Evolutionary conservation across 2,113 vertebrate genomes (phyloP).

Genomic region (Eolophus roseicapilla): DNA sequence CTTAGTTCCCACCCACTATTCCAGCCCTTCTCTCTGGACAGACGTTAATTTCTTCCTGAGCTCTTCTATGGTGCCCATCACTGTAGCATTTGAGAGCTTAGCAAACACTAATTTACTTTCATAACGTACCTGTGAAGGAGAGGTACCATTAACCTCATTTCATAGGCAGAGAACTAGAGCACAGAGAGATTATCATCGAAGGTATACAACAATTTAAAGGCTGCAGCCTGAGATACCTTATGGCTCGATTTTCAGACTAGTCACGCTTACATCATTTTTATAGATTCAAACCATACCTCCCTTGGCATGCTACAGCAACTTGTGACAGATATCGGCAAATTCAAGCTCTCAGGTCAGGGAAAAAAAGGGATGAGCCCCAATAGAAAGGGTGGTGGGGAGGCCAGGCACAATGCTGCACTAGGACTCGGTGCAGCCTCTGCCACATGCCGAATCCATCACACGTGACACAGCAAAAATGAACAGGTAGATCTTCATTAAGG

Average conservation of each 20-base stretch:
- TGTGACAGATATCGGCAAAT: neutral
- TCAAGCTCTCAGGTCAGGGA: neutral
- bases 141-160: neutral
- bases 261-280: neutral
- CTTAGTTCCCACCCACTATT: neutral
- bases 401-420: neutral
- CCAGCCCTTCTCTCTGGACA: neutral
- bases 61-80: neutral
- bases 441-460: too few relatives aligned
- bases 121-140: neutral
- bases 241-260: neutral
- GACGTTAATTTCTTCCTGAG: neutral
- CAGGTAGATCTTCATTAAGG: neutral
- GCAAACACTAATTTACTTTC: constrained; percentile 7
- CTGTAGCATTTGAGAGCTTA: neutral
- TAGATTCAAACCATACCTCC: neutral
- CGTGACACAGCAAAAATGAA: neutral
- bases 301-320: neutral
- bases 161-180: neutral
- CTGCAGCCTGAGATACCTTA: neutral
- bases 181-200: neutral
- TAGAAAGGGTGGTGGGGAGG: neutral
- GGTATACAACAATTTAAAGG: neutral
- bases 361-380: accelerated
- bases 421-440: neutral